Percentiles rank a stretch among this genome's conserved stretches.
These are phyloP conservation scores for Tilapia sparmanii DNA, from an alignment of 2,113 vertebrate genomes.

Conservation along the genomic window DNA sequence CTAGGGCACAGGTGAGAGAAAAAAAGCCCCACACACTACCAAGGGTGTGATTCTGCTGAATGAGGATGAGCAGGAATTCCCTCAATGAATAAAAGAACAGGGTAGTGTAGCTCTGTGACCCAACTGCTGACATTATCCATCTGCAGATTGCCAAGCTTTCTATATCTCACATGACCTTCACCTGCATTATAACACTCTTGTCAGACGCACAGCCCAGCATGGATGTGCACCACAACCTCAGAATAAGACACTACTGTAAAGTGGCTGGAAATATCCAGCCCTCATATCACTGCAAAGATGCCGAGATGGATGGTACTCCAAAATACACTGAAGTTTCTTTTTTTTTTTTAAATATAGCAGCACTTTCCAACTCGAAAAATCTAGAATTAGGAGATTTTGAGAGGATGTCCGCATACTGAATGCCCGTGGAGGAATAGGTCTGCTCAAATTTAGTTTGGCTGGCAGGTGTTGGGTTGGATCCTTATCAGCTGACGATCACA, in stretches of 20 bases:
- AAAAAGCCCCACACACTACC: not conserved
- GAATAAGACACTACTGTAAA: not conserved
- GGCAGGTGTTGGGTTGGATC: constrained; percentile 10
- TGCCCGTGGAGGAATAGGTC: not conserved
- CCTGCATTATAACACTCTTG: not conserved
- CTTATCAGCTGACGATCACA: constrained; percentile 19
- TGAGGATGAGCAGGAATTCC: constrained; percentile 37
- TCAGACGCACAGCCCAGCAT: not conserved
- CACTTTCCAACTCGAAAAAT: not conserved
- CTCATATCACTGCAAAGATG: not conserved
- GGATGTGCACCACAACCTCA: not conserved
- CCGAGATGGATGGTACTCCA: not conserved
- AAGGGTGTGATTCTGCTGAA: not conserved
- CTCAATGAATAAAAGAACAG: constrained; percentile 40
- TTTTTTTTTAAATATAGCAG: not conserved
- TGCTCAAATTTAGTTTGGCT: not conserved
- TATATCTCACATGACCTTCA: constrained; percentile 23
- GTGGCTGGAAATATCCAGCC: not conserved
- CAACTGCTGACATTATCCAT: constrained; percentile 3
- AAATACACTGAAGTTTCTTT: not conserved
- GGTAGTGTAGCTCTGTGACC: not conserved
- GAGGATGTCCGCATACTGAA: not conserved
- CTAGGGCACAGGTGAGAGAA: constrained; percentile 44
- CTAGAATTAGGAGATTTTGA: not conserved
- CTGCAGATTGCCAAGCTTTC: constrained; percentile 5